Percentiles rank a stretch among this genome's conserved stretches.
phyloP scores from a whole-genome alignment of 2,113 vertebrate genomes.

The Conger conger region DNA sequence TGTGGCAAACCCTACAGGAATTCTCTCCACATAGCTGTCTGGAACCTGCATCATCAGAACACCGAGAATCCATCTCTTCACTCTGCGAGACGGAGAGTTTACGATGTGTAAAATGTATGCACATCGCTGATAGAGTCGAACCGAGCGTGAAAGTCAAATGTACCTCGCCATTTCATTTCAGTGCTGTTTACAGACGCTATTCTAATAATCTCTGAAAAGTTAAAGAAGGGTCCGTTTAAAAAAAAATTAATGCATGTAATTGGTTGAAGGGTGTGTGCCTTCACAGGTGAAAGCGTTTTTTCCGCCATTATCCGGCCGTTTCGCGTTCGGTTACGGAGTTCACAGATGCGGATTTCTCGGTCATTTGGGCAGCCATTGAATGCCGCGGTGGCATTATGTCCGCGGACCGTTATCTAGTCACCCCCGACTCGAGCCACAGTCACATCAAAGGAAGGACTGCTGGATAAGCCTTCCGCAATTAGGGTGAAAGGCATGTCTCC shows the following conservation, averaged over 20 bases:
- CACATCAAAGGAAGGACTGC: conserved; percentile 57
- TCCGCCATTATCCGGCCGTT: background rate
- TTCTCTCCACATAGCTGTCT: background rate
- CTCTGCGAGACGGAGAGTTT: background rate
- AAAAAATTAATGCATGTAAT: background rate
- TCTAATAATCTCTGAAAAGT: background rate
- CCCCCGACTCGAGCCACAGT: conserved; percentile 52
- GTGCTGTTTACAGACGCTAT: background rate
- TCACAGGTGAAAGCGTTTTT: background rate
- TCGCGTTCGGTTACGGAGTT: background rate
- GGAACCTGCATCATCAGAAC: background rate
- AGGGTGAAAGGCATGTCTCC: conserved; percentile 53
- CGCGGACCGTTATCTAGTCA: conserved; percentile 60
- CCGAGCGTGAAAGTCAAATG: background rate
- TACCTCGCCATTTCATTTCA: background rate
- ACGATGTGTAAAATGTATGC: background rate
- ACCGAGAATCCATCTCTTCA: background rate
- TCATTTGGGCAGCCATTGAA: background rate
- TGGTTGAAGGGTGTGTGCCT: background rate
- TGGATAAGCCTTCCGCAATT: conserved; percentile 50
- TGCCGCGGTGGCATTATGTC: conserved; percentile 41
- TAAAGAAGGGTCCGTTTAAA: background rate
- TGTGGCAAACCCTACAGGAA: background rate
- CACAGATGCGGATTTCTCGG: background rate
- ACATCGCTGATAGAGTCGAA: background rate